A percentile compares a stretch with the other conserved stretches of the same genome.
These are phyloP conservation scores for Uromys caudimaculatus DNA, from an alignment of 2,797 vertebrate species.

Conservation along the genomic window DNA sequence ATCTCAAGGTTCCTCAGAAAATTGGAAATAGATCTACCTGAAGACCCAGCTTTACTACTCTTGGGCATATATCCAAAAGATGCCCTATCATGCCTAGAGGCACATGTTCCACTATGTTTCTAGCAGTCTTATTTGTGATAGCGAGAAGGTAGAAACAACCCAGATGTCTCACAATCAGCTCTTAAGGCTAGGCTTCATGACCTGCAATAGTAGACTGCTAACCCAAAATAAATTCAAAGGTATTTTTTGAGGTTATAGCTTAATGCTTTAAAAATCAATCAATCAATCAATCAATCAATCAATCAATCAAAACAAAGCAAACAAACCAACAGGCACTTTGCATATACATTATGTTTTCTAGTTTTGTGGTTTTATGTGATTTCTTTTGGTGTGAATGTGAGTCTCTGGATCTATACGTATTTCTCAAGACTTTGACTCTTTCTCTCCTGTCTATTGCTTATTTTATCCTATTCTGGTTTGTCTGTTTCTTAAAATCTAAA, in stretches of 20 bases:
- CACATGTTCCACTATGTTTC: too few species aligned
- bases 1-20: too few species aligned
- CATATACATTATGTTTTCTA: not conserved
- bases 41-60: too few species aligned
- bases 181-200: not conserved
- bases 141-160: too few species aligned
- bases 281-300: not conserved
- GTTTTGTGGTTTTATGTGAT: not conserved
- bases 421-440: not conserved
- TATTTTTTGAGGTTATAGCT: not conserved
- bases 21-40: too few species aligned
- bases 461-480: not conserved
- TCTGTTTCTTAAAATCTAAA: not conserved
- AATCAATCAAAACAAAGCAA: not conserved
- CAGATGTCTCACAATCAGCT: too few species aligned
- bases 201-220: not conserved
- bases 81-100: too few species aligned
- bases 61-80: too few species aligned
- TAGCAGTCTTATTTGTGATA: too few species aligned
- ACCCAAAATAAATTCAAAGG: not conserved
- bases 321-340: too few species aligned
- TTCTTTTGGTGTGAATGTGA: not conserved
- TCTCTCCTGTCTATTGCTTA: not conserved
- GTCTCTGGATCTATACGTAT: not conserved
- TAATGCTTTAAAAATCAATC: not conserved